phyloP scores from a whole-genome alignment of 2,888 invertebrate species.

The Diaphora mendica region DNA sequence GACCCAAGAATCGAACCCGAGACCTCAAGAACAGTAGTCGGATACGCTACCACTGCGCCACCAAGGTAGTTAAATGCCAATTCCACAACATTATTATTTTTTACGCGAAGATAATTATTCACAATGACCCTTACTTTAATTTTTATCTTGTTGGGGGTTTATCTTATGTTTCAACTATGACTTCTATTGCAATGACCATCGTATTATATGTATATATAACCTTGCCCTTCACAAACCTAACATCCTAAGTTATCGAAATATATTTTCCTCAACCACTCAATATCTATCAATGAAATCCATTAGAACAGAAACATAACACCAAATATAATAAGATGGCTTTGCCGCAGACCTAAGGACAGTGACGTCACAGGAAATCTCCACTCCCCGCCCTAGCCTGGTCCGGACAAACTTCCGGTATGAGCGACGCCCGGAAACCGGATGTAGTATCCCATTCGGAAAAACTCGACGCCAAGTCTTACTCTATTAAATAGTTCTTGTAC shows the following conservation, averaged over 20 bases:
- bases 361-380: conserved; percentile 64
- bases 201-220: too few relatives aligned
- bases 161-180: too few relatives aligned
- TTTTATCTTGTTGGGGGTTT: too few relatives aligned
- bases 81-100: too few relatives aligned
- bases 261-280: neutral
- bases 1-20: too few relatives aligned
- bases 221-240: too few relatives aligned
- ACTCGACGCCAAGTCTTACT: conserved; percentile 56
- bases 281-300: conserved; percentile 32
- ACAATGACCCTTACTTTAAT: too few relatives aligned
- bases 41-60: too few relatives aligned
- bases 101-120: too few relatives aligned
- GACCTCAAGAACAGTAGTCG: too few relatives aligned
- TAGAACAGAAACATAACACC: conserved; percentile 41
- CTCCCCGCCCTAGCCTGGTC: conserved; percentile 49
- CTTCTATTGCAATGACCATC: too few relatives aligned
- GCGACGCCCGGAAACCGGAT: conserved; percentile 72
- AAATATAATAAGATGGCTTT: conserved; percentile 55
- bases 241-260: neutral
- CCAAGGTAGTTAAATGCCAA: too few relatives aligned
- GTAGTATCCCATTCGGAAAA: conserved; percentile 77
- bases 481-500: conserved; percentile 50
- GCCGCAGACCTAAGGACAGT: conserved; percentile 54
- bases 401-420: conserved; percentile 72